phyloP scores from a whole-genome alignment of 2,888 invertebrate species.

The Drosophila kuntzei region DNA sequence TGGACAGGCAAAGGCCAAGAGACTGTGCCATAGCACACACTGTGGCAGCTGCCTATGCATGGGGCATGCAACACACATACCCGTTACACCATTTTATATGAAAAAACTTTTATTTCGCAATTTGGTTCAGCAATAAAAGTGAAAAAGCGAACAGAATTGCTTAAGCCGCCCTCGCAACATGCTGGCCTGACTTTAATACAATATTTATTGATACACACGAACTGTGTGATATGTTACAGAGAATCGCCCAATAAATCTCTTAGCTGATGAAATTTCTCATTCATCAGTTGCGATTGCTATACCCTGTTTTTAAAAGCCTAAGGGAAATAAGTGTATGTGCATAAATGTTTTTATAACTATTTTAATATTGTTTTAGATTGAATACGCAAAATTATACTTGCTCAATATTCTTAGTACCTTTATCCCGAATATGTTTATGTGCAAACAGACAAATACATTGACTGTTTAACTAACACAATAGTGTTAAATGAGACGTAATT shows the following conservation, averaged over 20 bases:
- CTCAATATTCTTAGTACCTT: too few species aligned
- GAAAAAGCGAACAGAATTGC: slow-evolving; percentile 23
- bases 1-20: slow-evolving; percentile 57
- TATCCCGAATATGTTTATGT: too few species aligned
- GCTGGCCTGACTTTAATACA: slow-evolving; percentile 45
- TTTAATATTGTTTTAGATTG: too few species aligned
- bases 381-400: too few species aligned
- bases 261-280: slow-evolving; percentile 42
- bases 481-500: too few species aligned
- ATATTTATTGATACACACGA: slow-evolving; percentile 36
- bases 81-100: slow-evolving; percentile 6
- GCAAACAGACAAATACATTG: too few species aligned
- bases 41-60: slow-evolving; percentile 29
- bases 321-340: too few species aligned
- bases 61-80: slow-evolving; percentile 1
- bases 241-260: slow-evolving; percentile 33
- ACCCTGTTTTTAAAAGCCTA: neutral
- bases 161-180: slow-evolving; percentile 42
- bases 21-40: slow-evolving; percentile 24
- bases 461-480: too few species aligned
- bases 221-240: slow-evolving; percentile 19
- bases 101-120: slow-evolving; percentile 26
- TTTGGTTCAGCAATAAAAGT: slow-evolving; percentile 18
- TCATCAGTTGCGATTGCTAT: slow-evolving; percentile 3
- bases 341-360: too few species aligned